phyloP scores from a whole-genome alignment of 2,113 vertebrate genomes.

The Neogale vison region DNA sequence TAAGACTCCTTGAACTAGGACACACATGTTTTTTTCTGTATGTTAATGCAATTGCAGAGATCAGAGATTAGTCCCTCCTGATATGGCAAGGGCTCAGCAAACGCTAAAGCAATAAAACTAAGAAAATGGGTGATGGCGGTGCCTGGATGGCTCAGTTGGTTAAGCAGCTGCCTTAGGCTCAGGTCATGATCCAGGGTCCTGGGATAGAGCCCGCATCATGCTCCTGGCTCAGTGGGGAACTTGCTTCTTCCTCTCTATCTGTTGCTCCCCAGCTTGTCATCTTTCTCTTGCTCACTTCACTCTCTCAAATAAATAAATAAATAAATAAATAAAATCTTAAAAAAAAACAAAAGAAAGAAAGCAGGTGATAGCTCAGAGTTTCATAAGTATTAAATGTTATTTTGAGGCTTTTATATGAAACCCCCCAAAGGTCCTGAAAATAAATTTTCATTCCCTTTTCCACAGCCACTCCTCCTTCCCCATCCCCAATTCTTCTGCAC shows the following conservation, averaged over 20 bases:
- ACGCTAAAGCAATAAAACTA: slow-evolving; percentile 51
- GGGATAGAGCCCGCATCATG: no score
- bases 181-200: no score
- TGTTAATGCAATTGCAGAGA: slow-evolving; percentile 49
- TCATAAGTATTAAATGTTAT: slow-evolving; percentile 62
- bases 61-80: neutral
- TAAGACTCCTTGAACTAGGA: neutral
- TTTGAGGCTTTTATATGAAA: slow-evolving; percentile 67
- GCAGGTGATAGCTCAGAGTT: slow-evolving; percentile 58
- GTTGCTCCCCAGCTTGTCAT: no score
- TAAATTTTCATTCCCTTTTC: slow-evolving; percentile 62
- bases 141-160: no score
- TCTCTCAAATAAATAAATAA: no score
- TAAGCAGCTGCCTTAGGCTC: no score
- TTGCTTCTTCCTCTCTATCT: no score
- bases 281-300: no score
- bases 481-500: slow-evolving; percentile 21
- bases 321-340: no score
- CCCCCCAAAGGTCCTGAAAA: slow-evolving; percentile 51
- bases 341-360: neutral
- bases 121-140: neutral
- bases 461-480: neutral
- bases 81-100: neutral
- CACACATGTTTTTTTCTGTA: neutral
- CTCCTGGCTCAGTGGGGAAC: no score